Conservation (phyloP, 1,140 invertebrate species). For the Caenorhabditis remanei region DNA sequence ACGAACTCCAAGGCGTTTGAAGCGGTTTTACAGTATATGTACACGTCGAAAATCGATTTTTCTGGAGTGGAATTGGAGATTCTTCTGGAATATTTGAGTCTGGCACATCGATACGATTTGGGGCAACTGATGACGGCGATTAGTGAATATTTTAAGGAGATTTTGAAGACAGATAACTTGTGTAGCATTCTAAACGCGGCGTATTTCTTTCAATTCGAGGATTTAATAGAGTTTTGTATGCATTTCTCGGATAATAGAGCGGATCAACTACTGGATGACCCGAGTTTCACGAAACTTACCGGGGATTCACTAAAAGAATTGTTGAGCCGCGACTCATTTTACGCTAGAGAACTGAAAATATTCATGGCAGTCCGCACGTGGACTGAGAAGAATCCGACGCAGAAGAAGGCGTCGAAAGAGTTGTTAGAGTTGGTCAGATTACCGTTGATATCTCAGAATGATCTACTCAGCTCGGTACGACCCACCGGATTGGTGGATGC, state of each 20-base stretch:
- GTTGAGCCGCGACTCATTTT: slow-evolving; percentile 10
- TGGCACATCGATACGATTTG: slow-evolving; percentile 11
- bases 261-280: slow-evolving; percentile 21
- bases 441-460: not conserved
- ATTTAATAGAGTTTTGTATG: slow-evolving; percentile 28
- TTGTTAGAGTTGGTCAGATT: slow-evolving; percentile 19
- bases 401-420: not conserved
- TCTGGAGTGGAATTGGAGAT: slow-evolving; percentile 27
- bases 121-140: slow-evolving; percentile 13
- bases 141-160: slow-evolving; percentile 47
- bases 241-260: slow-evolving; percentile 28
- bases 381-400: not conserved
- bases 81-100: slow-evolving; percentile 27
- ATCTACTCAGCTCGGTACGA: slow-evolving; percentile 81
- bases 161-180: slow-evolving; percentile 36
- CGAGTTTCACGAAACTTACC: not conserved
- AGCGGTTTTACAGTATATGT: slow-evolving; percentile 20
- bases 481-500: slow-evolving; percentile 87
- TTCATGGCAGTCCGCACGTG: slow-evolving; percentile 2
- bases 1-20: not conserved
- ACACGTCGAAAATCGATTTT: slow-evolving; percentile 41
- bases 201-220: slow-evolving; percentile 9
- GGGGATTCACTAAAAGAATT: not conserved
- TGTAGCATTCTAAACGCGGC: slow-evolving; percentile 40
- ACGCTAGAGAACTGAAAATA: not conserved